Evolutionary conservation across 1,140 invertebrate species (phyloP), one percentile per base, ranked within the genome.

Genomic region (Drosophila sp.): DNA sequence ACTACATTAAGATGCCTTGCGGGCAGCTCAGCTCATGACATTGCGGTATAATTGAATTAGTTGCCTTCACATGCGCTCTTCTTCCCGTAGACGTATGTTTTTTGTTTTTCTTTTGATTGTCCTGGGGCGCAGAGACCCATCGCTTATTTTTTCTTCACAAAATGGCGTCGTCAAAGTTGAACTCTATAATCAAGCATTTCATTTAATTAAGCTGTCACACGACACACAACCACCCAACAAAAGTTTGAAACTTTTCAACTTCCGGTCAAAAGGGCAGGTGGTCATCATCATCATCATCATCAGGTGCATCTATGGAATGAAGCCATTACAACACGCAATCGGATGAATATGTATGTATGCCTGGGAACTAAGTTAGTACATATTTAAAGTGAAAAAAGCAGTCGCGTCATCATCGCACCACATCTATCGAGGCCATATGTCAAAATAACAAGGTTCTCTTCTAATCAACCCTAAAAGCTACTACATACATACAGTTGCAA

Each of bases 231-330:
- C 62, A 38, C 64, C 30, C 66, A 64, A 90, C 17, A 76, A 90
- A 90, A 90, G 87, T 90, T 90, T 54, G 27, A 79, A 90, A 90
- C 87, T 90, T 90, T 84, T 90, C 69, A 90, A 90, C 89, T 90
- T 90, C 87, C 87, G 87, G 87, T 82, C 87, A 90, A 87, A 64
- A 75, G 61, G 76, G 89, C 87, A 90, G 89, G 89, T 90, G 85
- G 80, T 35, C 65, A 60, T 65, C 80, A 87, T 90, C 80, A 87
- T 35, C 65, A 60, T 65, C 80, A 87, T 90, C 80, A 87, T 90
- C 87, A 90, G 87, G 87, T 90, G 87, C 87, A 90, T 87, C 87
- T 77, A 57, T 68, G 76, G 76, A 84, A 89, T 89, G 30, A 78
- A 89, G 84, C 84, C 81, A 89, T 89, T 89, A 89, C 60, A 23